Evolutionary conservation across 2,888 invertebrate species (phyloP), one percentile per base, ranked within the genome.

Genomic region (Rhagonycha fulva): DNA sequence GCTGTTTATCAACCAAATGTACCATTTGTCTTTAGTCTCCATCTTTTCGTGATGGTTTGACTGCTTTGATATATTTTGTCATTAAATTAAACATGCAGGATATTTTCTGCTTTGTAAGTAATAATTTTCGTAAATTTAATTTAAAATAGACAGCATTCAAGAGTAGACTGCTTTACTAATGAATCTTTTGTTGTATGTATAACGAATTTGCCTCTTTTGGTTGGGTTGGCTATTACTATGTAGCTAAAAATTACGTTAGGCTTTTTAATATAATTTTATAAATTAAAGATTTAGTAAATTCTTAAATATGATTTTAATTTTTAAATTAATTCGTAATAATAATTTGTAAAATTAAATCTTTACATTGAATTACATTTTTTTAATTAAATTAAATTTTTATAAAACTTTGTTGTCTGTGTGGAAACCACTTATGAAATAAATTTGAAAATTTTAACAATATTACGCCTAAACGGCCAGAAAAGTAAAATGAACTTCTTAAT

Each of bases 51-150:
- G 62, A 74, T 74, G 63, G 66, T 70, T 70, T 72, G 72, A 67
- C 70, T 70, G 72, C 72, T 72, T 73, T 76, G 73, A 76, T 76
- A 72, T 73, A 73, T 73, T 76, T 76, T 72, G 60, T 63, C 70
- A 76, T 76, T 73, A 73, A 76, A 73, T 76, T 76, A 76, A 76
- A 76, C 70, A 73, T 76, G 73, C 76, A 71, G 70, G 71, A 71
- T 70, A 76, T 76, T 76, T 76, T 67, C 70, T 61, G 76, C 76
- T 76, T 73, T 73, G 73, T 76, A 70, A 73, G 67, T 73, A 74
- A 76, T 76, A 70, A 76, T 76, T 76, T 67, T 70, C 70, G 66
- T 74, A 70, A 74, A 74, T 74, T 74, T 74, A 70, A 74, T 74
- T 74, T 74, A 74, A 70, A 69, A 70, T 66, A 74, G 67, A 70